Evolutionary conservation across 1,140 invertebrate genomes (phyloP).

Genomic region (Stenopsyche tienmushanensis): DNA sequence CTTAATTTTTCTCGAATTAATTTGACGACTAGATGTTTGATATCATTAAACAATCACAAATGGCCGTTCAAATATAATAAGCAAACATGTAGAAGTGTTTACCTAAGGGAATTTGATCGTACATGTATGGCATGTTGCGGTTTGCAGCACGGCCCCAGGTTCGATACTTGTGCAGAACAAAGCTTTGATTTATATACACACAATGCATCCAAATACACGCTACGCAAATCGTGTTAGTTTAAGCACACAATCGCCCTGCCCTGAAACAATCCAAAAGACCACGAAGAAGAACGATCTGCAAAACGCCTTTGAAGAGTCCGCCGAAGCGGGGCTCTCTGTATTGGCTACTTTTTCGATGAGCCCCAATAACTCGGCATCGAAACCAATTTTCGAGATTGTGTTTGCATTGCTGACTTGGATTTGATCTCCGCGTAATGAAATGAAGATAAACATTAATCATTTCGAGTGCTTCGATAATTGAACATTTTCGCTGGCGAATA

Average conservation of each 20-base stretch:
- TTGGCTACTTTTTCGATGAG: background rate
- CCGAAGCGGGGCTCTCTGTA: background rate
- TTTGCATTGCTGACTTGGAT: conserved; percentile 26
- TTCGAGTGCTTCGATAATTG: conserved; percentile 9
- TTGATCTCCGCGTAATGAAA: conserved; percentile 27
- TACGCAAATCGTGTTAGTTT: background rate
- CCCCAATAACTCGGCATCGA: background rate
- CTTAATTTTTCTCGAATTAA: background rate
- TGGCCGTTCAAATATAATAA: background rate
- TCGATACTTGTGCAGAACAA: background rate
- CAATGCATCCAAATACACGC: background rate
- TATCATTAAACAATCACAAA: background rate
- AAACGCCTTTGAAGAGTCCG: background rate
- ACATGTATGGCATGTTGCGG: background rate
- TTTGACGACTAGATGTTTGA: background rate
- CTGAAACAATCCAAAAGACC: background rate
- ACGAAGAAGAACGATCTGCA: background rate
- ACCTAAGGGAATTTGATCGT: conserved; percentile 18
- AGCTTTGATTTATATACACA: conserved; percentile 7
- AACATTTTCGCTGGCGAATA: background rate
- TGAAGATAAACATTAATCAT: conserved; percentile 18
- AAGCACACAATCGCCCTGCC: background rate
- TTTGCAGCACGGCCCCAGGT: background rate
- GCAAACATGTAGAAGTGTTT: conserved; percentile 8
- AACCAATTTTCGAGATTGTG: conserved; percentile 8